Base-by-base conservation (phyloP, 2,797 vertebrate genomes). In the Acanthopagrus latus region DNA sequence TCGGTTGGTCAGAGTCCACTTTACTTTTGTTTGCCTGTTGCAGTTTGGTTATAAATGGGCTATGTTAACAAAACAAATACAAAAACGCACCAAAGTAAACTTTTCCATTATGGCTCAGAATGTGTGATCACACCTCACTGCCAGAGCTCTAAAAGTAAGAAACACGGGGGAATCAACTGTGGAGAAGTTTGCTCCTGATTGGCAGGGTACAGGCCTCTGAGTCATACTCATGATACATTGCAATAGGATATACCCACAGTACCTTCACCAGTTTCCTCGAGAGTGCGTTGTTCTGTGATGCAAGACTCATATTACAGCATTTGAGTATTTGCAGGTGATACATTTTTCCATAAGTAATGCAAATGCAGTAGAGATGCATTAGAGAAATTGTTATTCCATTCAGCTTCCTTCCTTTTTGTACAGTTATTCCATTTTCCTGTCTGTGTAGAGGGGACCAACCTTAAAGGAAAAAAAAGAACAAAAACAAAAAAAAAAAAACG, bases 261-360 rank as follows among this genome's bases (percentile, higher is more conserved):
- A 52, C 14, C 25, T 46, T 58, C 48, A 67, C 3, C 41, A 47
- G 10, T 23, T 14, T 62, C 47, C 23, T 52, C 13, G 7, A 11
- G 18, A 71, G 29, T n/a, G 47, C 27, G 47, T 25, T 43, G 47
- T 44, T 44, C 7, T 71, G 23, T 54, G 48, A 44, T 33, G 68
- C 7, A 64, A 10, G 46, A 72, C 23, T 52, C 38, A 59, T 14
- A 27, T 29, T 29, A 63, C 33, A 46, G n/a, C 16, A 68, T 18
- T 23, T 56, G 13, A 60, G 56, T 41, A 50, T 68, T 60, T 69
- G 64, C 54, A 52, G 75, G 62, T 74, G 71, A 82, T 64, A 64
- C 66, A 77, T 77, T 74, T 78, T 74, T 76, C 71, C 54, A 47
- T 33, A 62, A 76, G 74, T 74, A 54, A 83, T 81, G 60, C 65